Conservation (phyloP, 2,113 vertebrate species). For the Notarius quadriscutis region DNA sequence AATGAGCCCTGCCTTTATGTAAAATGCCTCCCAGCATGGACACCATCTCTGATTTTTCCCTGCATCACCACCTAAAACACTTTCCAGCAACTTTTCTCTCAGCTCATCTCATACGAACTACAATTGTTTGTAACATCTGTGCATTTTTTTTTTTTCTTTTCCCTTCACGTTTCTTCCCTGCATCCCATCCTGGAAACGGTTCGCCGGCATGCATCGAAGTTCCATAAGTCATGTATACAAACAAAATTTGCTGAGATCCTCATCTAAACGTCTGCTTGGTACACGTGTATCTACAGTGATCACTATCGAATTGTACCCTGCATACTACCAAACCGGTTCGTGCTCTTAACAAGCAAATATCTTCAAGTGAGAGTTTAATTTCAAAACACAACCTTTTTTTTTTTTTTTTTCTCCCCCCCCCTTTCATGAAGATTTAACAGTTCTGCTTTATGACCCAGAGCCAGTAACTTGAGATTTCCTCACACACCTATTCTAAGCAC, state of each 20-base stretch:
- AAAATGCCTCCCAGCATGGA: constrained; percentile 33
- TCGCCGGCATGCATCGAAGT: not conserved
- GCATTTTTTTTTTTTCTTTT: not conserved
- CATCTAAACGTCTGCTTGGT: not conserved
- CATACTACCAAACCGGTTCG: not conserved
- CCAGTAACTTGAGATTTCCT: not conserved
- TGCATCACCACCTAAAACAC: too few species aligned
- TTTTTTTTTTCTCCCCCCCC: too few species aligned
- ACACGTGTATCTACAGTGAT: not conserved
- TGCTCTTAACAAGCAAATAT: not conserved
- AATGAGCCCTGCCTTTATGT: constrained; percentile 37
- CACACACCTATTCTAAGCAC: not conserved
- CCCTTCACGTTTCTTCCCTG: too few species aligned
- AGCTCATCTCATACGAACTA: not conserved
- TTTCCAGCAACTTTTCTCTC: not conserved
- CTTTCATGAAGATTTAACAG: not conserved
- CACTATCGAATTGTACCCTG: rapidly evolving
- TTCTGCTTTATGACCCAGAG: not conserved
- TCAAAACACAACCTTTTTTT: not conserved
- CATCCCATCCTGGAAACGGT: not conserved
- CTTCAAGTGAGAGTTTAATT: not conserved
- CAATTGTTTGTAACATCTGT: not conserved
- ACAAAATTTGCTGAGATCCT: not conserved
- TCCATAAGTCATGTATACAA: not conserved
- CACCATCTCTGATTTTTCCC: not conserved